Percentiles rank a stretch among this genome's conserved stretches.
These are phyloP conservation scores for Pelecanoides urinatrix DNA, from an alignment of 2,113 vertebrate species.

Conservation along the genomic window DNA sequence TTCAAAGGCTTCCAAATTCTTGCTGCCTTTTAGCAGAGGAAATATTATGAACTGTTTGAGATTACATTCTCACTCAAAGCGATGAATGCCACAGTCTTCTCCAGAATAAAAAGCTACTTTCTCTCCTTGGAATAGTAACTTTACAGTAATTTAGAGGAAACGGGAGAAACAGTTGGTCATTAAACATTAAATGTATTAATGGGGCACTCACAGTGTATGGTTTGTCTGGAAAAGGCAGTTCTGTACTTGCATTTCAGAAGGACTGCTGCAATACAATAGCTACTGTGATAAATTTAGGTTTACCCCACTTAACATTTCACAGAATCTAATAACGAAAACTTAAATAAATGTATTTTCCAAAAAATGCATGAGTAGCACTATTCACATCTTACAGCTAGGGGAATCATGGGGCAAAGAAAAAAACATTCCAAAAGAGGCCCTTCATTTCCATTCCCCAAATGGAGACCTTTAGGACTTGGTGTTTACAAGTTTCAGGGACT, in stretches of 20 bases:
- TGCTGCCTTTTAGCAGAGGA: conserved; percentile 8
- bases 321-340: conserved; percentile 18
- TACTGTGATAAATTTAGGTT: conserved; percentile 19
- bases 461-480: background rate
- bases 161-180: conserved; percentile 46
- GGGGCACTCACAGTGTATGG: background rate
- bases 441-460: background rate
- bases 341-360: background rate
- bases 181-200: conserved; percentile 45
- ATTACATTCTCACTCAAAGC: background rate
- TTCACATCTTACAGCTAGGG: conserved; percentile 1
- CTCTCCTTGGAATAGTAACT: conserved; percentile 47
- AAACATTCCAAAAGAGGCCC: conserved; percentile 36
- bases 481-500: background rate
- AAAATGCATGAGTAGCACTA: conserved; percentile 15
- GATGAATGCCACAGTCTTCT: conserved; percentile 45
- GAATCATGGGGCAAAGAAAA: background rate
- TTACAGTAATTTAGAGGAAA: conserved; percentile 51
- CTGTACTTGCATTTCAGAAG: conserved; percentile 17
- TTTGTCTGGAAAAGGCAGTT: conserved; percentile 30
- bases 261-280: conserved; percentile 12
- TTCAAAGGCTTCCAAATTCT: background rate
- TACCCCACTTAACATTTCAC: background rate
- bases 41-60: conserved; percentile 37
- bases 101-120: conserved; percentile 54